Evolutionary conservation across 2,888 invertebrate species (phyloP), one percentile per base, ranked within the genome.

Genomic region (Toxonevra muliebris): DNA sequence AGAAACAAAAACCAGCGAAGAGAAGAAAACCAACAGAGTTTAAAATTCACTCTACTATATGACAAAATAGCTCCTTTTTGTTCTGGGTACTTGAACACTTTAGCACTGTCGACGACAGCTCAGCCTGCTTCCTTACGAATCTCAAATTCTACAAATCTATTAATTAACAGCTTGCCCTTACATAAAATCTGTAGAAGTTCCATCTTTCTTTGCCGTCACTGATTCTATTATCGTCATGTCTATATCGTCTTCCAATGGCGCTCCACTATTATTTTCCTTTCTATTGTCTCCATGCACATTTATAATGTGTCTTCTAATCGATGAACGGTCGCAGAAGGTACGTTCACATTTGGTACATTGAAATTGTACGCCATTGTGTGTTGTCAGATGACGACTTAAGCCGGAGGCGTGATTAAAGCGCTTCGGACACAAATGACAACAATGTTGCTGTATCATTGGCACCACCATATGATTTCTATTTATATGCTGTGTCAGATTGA

Each of bases 311-410:
- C 93, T 85, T 69, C 89, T 85, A 60, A 93, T 85, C 0, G 93
- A 91, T 76, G 92, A 92, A 76, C 89, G 89, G 86, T 93, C 93
- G 13, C 87, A 89, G 81, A 93, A 93, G 10, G 87, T 86, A 55
- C 90, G 89, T 65, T 87, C 87, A 80, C 93, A 93, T 74, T 87
- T 87, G 9, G 87, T 86, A 80, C 92, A 92, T 72, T 87, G 86
- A 82, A 88, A 91, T 11, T 87, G 87, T 75, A 89, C 88, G 0
- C 91, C 92, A 0, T 88, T 88, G 79, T 92, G 92, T 10, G 88
- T 87, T 12, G 88, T 86, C 73, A 91, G 83, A 84, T 92, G 92
- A 52, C 92, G 87, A 77, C 91, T 91, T 17, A 92, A 85, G 1
- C 92, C 92, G 59, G 90, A 90, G 0, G 88, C 87, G 72, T 88